Base-by-base conservation (phyloP, 1,140 invertebrate species). In the Heliconius nattereri region DNA sequence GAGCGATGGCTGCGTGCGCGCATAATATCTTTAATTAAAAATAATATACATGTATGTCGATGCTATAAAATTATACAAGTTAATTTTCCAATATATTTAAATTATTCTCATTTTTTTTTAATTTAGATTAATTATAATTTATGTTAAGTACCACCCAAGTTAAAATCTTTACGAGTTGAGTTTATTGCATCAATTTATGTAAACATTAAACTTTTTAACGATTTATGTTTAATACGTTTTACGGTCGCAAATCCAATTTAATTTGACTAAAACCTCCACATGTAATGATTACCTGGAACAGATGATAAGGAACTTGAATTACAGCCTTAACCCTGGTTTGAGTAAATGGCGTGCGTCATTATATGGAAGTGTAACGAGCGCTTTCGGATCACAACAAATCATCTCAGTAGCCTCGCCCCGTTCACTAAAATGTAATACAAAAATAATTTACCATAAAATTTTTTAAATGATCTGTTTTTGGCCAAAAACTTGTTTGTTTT, bases 361-460 rank as follows among this genome's bases (percentile, higher is more conserved):
- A 90, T 92, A 85, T 85, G 82, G 74, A 89, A 88, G 78, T 86
- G 87, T 89, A 90, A 87, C 86, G 88, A 87, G 86, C 83, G 83
- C 76, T 85, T 80, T 83, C 76, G 83, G 75, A 87, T 89, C 88
- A 86, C 85, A 86, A 87, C 87, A 91, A 91, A 92, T 90, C 89
- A 91, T 87, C 87, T 82, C 82, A 54, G 78, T 78, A 76, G 80
- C 81, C 83, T 81, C 82, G 83, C 86, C 85, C 85, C 90, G 85
- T 84, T 89, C 84, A 89, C 85, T 87, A 87, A 66, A 66, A 66
- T 66, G 26, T 29, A 66, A 66, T 29, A 86, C 89, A 87, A 90
- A 92, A 93, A 90, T 91, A 92, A 92, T 92, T 92, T 90, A 82
- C 86, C 87, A 89, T 90, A 90, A 92, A 93, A 92, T 92, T 88